These are phyloP conservation scores for Cyclura pinguis DNA, from an alignment of 2,797 vertebrate genomes.

Conservation along the genomic window DNA sequence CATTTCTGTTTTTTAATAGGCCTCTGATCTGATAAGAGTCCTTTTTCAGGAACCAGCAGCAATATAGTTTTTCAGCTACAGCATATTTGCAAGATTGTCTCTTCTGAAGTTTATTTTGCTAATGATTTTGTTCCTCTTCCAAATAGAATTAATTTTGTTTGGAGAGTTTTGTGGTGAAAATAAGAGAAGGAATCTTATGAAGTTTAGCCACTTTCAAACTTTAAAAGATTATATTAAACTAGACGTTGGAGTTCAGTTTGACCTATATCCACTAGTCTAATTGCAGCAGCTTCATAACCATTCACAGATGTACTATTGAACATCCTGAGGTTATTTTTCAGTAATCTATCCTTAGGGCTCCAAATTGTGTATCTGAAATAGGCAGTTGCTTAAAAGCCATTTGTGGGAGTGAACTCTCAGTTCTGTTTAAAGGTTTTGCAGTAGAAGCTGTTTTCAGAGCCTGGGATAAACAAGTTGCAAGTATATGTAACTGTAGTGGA, in stretches of 20 bases:
- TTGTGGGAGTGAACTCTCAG: neutral
- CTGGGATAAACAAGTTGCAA: too few relatives aligned
- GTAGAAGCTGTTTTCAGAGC: neutral
- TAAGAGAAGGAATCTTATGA: slow-evolving; percentile 24
- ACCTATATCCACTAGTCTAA: slow-evolving; percentile 66
- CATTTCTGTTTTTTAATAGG: slow-evolving; percentile 76
- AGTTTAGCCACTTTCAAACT: slow-evolving; percentile 55
- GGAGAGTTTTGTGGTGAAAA: slow-evolving; percentile 36
- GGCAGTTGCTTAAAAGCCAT: slow-evolving; percentile 17
- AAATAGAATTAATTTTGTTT: slow-evolving; percentile 60
- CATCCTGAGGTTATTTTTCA: slow-evolving; percentile 56
- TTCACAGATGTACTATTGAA: slow-evolving; percentile 69
- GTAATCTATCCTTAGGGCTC: slow-evolving; percentile 62
- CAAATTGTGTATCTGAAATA: slow-evolving; percentile 56
- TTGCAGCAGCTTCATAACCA: slow-evolving; percentile 67
- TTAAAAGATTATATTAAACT: slow-evolving; percentile 64
- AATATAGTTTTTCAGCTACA: slow-evolving; percentile 74
- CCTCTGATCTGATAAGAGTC: slow-evolving; percentile 74
- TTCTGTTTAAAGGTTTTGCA: neutral
- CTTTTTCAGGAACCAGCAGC: slow-evolving; percentile 70
- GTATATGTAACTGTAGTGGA: too few relatives aligned
- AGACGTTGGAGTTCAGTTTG: slow-evolving; percentile 60
- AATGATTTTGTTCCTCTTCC: slow-evolving; percentile 65
- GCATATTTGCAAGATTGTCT: slow-evolving; percentile 71
- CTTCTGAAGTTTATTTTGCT: slow-evolving; percentile 73